Evolutionary conservation across 2,888 invertebrate genomes (phyloP).

Genomic region (Brassicogethes aeneus): DNA sequence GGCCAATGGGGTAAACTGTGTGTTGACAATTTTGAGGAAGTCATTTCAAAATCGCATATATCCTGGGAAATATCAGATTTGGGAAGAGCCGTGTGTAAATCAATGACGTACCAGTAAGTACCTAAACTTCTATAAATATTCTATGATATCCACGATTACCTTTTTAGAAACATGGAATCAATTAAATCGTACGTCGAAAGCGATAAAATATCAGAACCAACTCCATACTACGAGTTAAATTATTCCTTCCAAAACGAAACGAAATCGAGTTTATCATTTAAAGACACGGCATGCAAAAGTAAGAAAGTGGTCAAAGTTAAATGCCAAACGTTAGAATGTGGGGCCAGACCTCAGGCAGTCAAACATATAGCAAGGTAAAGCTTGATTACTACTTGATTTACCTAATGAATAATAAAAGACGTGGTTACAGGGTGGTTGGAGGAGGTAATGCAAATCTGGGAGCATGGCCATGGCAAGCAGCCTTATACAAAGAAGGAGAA

Average conservation of each 20-base stretch:
- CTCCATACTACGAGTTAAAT: conserved; percentile 51
- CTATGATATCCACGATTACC: conserved; percentile 1
- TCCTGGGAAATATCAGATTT: conserved; percentile 59
- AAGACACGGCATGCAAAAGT: conserved; percentile 51
- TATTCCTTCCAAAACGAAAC: conserved; percentile 46
- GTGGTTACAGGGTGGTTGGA: conserved; percentile 64
- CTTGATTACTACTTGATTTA: neutral
- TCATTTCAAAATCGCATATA: conserved; percentile 49
- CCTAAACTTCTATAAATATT: conserved; percentile 5
- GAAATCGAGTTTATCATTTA: conserved; percentile 57
- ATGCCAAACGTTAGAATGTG: conserved; percentile 62
- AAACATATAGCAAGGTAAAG: conserved; percentile 59
- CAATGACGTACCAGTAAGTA: conserved; percentile 65
- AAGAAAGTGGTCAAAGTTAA: conserved; percentile 58
- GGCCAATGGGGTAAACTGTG: conserved; percentile 74
- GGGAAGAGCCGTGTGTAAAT: conserved; percentile 65
- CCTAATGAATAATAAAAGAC: conserved; percentile 18
- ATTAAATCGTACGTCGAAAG: conserved; percentile 18
- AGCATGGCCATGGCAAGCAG: conserved; percentile 83
- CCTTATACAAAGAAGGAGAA: conserved; percentile 74
- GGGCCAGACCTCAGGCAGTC: conserved; percentile 56
- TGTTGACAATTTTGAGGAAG: conserved; percentile 55
- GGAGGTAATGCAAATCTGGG: conserved; percentile 68
- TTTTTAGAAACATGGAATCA: conserved; percentile 23
- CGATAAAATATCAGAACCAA: conserved; percentile 8